Base-by-base conservation (phyloP, 2,113 vertebrate species). In the Felis chaus region DNA sequence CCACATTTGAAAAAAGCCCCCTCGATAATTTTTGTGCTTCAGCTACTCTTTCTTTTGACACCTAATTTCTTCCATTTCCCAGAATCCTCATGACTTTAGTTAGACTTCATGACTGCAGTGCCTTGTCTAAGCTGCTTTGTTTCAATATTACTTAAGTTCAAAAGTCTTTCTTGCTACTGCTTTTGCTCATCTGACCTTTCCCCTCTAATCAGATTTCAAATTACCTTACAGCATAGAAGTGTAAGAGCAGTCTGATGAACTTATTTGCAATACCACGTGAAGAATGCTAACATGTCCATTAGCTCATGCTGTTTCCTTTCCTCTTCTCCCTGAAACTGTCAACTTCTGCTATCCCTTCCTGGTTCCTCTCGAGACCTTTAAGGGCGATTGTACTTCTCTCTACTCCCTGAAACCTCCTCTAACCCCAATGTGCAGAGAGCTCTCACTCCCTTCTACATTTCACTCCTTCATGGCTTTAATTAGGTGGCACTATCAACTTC, bases 51-150 rank as follows among this genome's bases (percentile, higher is more conserved):
- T 71, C 76, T 86, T 92, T 80, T 39, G 36, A 97, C 6, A 63
- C 89, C 69, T 11, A 53, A 78, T 89, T 95, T 66, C 48, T 74
- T 94, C 55, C 84, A 85, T 88, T 81, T 25, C 53, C n/a, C 16
- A 13, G 63, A 79, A 89, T 89, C 10, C 29, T 45, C n/a, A 1
- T 3, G 33, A 39, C 27, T 88, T 78, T 21, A 55, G 55, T n/a
- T 61, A 10, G 57, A 94, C 66, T 68, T 41, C 65, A 71, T 87
- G 68, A 50, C 9, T 50, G 16, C 19, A 45, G 39, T 14, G 19
- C 65, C 16, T 57, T 81, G 29, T n/a, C 76, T 69, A 18, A 68
- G 21, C 61, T 41, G 33, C 7, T 93, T 14, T 55, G n/a, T 91
- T 50, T 69, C 18, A 68, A 4, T 19, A 27, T 48, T 39, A 31